Conservation (phyloP, 2,113 vertebrate genomes). For the Monarcha castaneiventris region DNA sequence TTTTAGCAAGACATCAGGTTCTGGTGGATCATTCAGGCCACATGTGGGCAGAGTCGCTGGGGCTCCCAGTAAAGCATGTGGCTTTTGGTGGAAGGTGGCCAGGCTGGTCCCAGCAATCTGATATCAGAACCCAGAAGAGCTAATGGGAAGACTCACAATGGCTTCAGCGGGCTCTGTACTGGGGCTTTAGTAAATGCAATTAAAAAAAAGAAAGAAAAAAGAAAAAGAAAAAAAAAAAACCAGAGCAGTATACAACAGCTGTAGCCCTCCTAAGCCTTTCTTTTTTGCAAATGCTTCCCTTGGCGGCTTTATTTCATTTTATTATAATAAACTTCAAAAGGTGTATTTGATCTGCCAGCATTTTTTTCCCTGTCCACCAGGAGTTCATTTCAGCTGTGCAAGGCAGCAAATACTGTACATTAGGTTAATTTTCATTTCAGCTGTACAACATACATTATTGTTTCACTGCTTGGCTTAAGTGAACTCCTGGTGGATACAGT, state of each 20-base stretch:
- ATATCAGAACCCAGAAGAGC: not conserved
- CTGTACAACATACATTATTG: slow-evolving; percentile 8
- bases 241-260: not conserved
- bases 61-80: not conserved
- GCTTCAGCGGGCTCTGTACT: not conserved
- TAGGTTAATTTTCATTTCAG: slow-evolving; percentile 48
- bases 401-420: slow-evolving; percentile 13
- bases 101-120: not conserved
- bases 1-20: not conserved
- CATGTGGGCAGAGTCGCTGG: fast-evolving
- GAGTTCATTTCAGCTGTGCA: slow-evolving; percentile 42
- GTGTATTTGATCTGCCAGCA: slow-evolving; percentile 48
- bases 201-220: not conserved
- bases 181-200: not conserved
- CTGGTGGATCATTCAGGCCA: not conserved
- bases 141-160: not conserved
- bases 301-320: slow-evolving; percentile 24
- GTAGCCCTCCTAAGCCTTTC: not conserved
- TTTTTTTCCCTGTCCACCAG: slow-evolving; percentile 43
- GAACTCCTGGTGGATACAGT: slow-evolving; percentile 26
- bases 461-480: slow-evolving; percentile 8
- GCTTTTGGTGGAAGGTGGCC: not conserved
- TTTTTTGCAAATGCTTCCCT: slow-evolving; percentile 27
- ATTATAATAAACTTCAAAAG: slow-evolving; percentile 52
- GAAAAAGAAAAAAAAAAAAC: not conserved